phyloP scores from a whole-genome alignment of 1,140 invertebrate genomes.

The Zaprionus capensis region DNA sequence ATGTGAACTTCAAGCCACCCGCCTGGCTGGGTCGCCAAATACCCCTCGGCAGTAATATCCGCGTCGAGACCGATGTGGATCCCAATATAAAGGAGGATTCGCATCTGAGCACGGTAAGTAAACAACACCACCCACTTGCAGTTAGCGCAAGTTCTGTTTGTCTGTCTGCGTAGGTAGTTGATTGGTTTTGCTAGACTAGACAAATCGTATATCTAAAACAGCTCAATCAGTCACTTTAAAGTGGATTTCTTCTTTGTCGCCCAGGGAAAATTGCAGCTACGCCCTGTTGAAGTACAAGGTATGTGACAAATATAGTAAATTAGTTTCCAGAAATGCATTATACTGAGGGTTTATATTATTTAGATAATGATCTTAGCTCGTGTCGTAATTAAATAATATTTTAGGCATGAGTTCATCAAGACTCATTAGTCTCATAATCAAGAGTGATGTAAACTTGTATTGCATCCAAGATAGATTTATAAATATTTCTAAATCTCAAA shows the following conservation, averaged over 20 bases:
- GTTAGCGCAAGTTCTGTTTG: background rate
- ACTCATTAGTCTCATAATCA: background rate
- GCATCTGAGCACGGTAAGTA: slow-evolving; percentile 65
- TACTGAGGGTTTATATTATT: background rate
- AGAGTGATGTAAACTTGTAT: background rate
- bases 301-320: background rate
- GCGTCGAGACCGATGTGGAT: slow-evolving; percentile 58
- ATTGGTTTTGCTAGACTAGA: background rate
- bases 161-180: background rate
- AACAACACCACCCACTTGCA: background rate
- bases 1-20: slow-evolving; percentile 63
- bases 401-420: background rate
- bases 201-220: background rate
- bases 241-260: background rate
- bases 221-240: background rate
- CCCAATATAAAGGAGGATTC: slow-evolving; percentile 73
- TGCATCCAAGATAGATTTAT: background rate
- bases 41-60: slow-evolving; percentile 24
- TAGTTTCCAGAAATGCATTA: background rate
- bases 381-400: background rate
- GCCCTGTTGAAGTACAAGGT: background rate
- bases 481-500: background rate
- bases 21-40: slow-evolving; percentile 34
- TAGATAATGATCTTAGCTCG: background rate
- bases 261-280: background rate